These are phyloP conservation scores for Xanthorhoe spadicearia DNA, from an alignment of 2,888 invertebrate genomes.

Conservation along the genomic window DNA sequence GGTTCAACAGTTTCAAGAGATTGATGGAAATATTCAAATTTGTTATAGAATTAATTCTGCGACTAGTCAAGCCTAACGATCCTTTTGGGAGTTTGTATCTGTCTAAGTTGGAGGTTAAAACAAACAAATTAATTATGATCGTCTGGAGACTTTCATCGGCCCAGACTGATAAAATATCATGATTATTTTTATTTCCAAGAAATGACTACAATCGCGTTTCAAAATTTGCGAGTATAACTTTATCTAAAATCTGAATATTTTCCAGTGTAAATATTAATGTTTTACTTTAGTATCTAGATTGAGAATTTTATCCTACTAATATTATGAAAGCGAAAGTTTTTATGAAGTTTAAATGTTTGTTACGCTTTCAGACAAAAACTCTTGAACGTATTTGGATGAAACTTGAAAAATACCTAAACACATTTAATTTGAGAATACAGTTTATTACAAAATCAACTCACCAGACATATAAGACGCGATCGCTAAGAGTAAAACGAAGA, in stretches of 20 bases:
- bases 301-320: too few relatives aligned
- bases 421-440: too few relatives aligned
- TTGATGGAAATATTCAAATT: constrained; percentile 32
- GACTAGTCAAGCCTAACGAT: constrained; percentile 35
- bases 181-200: constrained; percentile 31
- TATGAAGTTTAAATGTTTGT: too few relatives aligned
- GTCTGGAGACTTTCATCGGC: constrained; percentile 33
- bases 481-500: constrained; percentile 92
- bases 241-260: constrained; percentile 11
- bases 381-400: too few relatives aligned
- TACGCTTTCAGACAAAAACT: too few relatives aligned
- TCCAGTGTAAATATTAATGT: neutral
- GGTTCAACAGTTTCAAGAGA: constrained; percentile 10
- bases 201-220: constrained; percentile 24
- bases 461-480: constrained; percentile 95
- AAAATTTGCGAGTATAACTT: neutral
- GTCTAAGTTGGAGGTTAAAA: constrained; percentile 37
- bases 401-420: too few relatives aligned
- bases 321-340: too few relatives aligned
- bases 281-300: too few relatives aligned
- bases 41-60: constrained; percentile 25
- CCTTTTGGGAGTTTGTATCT: constrained; percentile 39
- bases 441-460: constrained; percentile 62
- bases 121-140: constrained; percentile 43
- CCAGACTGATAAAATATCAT: constrained; percentile 34